Evolutionary conservation across 2,888 invertebrate species (phyloP).

Genomic region (Eupelmus urozonus): DNA sequence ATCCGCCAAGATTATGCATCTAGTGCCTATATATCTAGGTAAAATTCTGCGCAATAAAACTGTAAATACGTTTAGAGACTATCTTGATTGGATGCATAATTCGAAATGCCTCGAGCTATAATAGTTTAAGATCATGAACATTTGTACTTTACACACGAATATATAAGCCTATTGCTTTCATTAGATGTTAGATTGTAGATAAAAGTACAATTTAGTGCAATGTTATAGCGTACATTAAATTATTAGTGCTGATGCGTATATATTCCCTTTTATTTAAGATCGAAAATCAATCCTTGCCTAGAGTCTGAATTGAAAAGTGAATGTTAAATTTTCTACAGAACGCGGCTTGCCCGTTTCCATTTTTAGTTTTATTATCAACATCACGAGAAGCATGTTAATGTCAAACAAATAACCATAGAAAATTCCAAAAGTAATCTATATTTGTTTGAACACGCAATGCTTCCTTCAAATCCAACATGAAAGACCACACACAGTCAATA

Average conservation of each 20-base stretch:
- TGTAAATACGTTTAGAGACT: neutral
- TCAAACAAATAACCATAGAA: conserved; percentile 44
- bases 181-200: conserved; percentile 38
- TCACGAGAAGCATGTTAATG: conserved; percentile 30
- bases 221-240: conserved; percentile 14
- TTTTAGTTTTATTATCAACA: conserved; percentile 53
- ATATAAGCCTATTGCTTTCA: conserved; percentile 38
- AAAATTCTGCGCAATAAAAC: neutral
- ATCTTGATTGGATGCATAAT: conserved; percentile 43
- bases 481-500: conserved; percentile 32
- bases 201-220: conserved; percentile 43
- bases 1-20: conserved; percentile 42
- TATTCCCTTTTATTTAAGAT: neutral
- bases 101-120: conserved; percentile 30
- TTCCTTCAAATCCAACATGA: conserved; percentile 23
- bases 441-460: conserved; percentile 38
- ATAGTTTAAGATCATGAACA: conserved; percentile 14
- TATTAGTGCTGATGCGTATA: conserved; percentile 20
- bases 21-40: neutral
- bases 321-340: conserved; percentile 26
- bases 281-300: conserved; percentile 17
- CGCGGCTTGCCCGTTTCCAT: conserved; percentile 40
- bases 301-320: neutral
- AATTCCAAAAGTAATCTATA: too few species aligned
- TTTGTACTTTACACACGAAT: conserved; percentile 1